Percentiles rank a stretch among this genome's conserved stretches.
These are phyloP conservation scores for Gallinago solitaria DNA, from an alignment of 2,797 vertebrate species.

Conservation along the genomic window DNA sequence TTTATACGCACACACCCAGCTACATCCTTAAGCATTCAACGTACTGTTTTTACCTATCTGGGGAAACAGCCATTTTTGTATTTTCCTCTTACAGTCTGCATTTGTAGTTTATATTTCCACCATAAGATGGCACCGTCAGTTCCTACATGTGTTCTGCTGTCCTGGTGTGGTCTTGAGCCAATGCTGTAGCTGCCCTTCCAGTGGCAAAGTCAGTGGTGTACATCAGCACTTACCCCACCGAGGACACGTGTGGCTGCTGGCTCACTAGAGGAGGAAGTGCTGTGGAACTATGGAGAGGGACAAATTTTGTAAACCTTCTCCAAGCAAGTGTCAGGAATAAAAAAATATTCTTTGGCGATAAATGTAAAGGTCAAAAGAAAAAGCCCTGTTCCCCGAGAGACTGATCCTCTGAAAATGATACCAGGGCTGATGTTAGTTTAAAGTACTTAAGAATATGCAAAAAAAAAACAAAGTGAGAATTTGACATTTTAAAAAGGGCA, in stretches of 20 bases:
- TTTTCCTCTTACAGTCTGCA: not conserved
- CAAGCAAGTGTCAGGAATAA: not conserved
- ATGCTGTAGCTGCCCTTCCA: not conserved
- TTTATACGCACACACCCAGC: not conserved
- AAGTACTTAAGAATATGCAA: not conserved
- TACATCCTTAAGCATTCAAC: not conserved
- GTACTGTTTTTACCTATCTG: fast-evolving
- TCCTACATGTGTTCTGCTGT: not conserved
- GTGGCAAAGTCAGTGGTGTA: not conserved
- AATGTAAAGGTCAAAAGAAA: slow-evolving; percentile 33
- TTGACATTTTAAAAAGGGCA: slow-evolving; percentile 25
- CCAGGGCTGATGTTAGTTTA: not conserved
- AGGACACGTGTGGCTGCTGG: not conserved
- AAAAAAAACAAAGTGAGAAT: not conserved
- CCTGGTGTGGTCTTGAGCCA: not conserved
- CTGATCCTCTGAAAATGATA: not conserved
- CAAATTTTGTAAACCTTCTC: not conserved
- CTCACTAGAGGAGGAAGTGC: not conserved
- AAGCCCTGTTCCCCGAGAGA: not conserved
- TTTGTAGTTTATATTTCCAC: not conserved
- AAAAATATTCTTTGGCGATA: not conserved
- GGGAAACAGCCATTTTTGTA: not conserved
- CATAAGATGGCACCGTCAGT: slow-evolving; percentile 23
- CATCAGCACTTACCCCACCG: not conserved
- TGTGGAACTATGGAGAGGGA: not conserved